These are phyloP conservation scores for Dicrurus megarhynchus DNA, from an alignment of 2,113 vertebrate species.

Conservation along the genomic window DNA sequence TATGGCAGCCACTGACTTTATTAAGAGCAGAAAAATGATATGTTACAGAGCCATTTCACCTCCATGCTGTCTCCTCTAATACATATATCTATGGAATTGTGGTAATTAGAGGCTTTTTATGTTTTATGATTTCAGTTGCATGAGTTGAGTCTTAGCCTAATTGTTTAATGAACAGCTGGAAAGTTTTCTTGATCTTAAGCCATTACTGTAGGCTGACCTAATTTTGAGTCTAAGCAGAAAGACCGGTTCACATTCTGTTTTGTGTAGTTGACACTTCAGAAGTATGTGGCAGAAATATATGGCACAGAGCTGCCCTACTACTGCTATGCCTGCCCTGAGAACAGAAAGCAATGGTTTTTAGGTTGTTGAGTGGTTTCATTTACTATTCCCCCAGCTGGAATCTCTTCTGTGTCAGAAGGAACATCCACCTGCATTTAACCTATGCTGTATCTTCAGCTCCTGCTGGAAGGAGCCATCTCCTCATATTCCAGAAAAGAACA, in stretches of 20 bases:
- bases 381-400: not conserved
- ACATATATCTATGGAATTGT: not conserved
- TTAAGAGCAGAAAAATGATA: not conserved
- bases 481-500: not conserved
- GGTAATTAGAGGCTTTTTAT: slow-evolving; percentile 22
- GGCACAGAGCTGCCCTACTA: not conserved
- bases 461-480: not conserved
- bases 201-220: not conserved
- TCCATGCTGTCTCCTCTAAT: slow-evolving; percentile 13
- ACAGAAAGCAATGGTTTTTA: not conserved
- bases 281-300: not conserved
- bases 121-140: slow-evolving; percentile 34
- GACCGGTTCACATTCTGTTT: not conserved
- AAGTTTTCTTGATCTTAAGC: slow-evolving; percentile 46
- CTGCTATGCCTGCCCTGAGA: not conserved
- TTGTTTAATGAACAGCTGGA: slow-evolving; percentile 39
- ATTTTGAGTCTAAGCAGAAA: slow-evolving; percentile 26
- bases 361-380: not conserved
- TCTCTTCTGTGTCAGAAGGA: not conserved
- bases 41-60: slow-evolving; percentile 8
- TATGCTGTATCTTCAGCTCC: not conserved
- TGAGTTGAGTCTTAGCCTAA: slow-evolving; percentile 13
- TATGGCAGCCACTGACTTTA: not conserved
- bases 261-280: not conserved
- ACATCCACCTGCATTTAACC: not conserved